Evolutionary conservation across 1,140 invertebrate species (phyloP).

Genomic region (Aphaenogaster rudis): DNA sequence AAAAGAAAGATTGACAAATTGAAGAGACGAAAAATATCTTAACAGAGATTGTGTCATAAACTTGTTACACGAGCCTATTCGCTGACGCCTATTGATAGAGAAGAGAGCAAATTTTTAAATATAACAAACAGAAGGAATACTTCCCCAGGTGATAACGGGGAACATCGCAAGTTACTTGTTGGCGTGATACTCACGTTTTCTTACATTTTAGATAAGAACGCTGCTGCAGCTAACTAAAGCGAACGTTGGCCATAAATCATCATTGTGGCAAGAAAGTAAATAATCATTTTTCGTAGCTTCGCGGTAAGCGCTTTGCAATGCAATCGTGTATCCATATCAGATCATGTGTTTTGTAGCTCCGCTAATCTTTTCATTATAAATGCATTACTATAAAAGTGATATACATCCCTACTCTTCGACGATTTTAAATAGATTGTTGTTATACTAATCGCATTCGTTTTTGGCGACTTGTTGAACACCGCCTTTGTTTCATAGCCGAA

Average conservation of each 20-base stretch:
- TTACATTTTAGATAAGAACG: slow-evolving; percentile 64
- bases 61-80: slow-evolving; percentile 68
- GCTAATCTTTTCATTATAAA: slow-evolving; percentile 43
- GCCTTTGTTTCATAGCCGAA: slow-evolving; percentile 30
- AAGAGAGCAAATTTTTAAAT: slow-evolving; percentile 58
- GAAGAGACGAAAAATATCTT: slow-evolving; percentile 11
- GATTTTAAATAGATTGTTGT: neutral
- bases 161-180: slow-evolving; percentile 49
- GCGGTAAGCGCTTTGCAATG: slow-evolving; percentile 41
- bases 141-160: slow-evolving; percentile 1
- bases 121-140: slow-evolving; percentile 46
- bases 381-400: slow-evolving; percentile 20
- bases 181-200: slow-evolving; percentile 63
- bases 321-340: slow-evolving; percentile 56
- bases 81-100: slow-evolving; percentile 57
- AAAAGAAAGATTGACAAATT: slow-evolving; percentile 17
- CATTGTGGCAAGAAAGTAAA: slow-evolving; percentile 29
- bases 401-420: slow-evolving; percentile 23
- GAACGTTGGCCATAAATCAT: slow-evolving; percentile 27
- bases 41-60: slow-evolving; percentile 44
- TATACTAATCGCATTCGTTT: neutral
- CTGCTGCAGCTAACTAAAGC: slow-evolving; percentile 39
- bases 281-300: slow-evolving; percentile 31
- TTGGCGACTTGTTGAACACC: slow-evolving; percentile 16
- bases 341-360: slow-evolving; percentile 57